Percentiles rank a stretch among this genome's conserved stretches.
These are phyloP conservation scores for Campoplex capitator DNA, from an alignment of 2,888 invertebrate species.

Conservation along the genomic window DNA sequence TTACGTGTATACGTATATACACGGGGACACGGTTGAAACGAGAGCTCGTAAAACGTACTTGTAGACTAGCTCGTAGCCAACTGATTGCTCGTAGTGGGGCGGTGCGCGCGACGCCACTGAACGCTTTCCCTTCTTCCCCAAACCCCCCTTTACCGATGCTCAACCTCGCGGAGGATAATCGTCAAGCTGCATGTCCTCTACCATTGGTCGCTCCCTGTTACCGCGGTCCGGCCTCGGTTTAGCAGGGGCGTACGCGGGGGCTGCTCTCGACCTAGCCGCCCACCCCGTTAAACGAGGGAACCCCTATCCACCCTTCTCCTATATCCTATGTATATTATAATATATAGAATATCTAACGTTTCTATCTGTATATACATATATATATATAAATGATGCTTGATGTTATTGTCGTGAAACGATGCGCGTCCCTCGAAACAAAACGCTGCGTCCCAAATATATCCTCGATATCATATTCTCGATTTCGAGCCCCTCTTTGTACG, in stretches of 20 bases:
- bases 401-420: conserved; percentile 6
- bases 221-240: conserved; percentile 72
- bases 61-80: conserved; percentile 64
- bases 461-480: background rate
- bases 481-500: background rate
- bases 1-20: conserved; percentile 13
- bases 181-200: conserved; percentile 59
- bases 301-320: conserved; percentile 59
- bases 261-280: conserved; percentile 76
- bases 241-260: conserved; percentile 81
- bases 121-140: conserved; percentile 60
- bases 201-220: conserved; percentile 63
- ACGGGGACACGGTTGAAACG: conserved; percentile 41
- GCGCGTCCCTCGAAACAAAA: background rate
- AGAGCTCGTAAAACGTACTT: conserved; percentile 65
- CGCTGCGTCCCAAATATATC: background rate
- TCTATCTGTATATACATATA: background rate
- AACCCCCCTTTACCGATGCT: conserved; percentile 2
- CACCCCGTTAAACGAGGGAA: conserved; percentile 74
- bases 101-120: conserved; percentile 70
- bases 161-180: conserved; percentile 62
- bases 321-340: background rate
- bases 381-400: no score
- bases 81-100: conserved; percentile 65
- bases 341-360: conserved; percentile 20